Percentiles rank a stretch among this genome's conserved stretches.
Evolutionary conservation across 2,888 invertebrate species (phyloP).

Genomic region (Anorthoa munda): DNA sequence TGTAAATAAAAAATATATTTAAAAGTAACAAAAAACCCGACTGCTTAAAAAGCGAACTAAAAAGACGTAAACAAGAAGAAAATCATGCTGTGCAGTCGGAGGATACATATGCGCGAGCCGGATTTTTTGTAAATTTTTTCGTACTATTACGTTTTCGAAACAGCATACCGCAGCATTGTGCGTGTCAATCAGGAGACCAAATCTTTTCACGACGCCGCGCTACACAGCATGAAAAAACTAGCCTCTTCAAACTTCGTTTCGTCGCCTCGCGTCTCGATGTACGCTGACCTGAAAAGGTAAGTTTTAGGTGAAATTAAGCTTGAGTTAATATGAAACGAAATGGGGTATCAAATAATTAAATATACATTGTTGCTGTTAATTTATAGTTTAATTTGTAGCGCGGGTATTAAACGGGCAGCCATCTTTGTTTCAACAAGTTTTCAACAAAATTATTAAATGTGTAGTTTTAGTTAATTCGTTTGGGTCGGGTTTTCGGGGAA

Average conservation of each 20-base stretch:
- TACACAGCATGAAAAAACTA: neutral
- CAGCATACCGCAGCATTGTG: no score
- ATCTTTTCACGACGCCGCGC: neutral
- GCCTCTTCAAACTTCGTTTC: neutral
- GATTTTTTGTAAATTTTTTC: no score
- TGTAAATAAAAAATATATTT: no score
- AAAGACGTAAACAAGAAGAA: no score
- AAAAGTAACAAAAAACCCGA: no score
- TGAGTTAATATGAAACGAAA: conserved; percentile 57
- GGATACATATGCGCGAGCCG: no score
- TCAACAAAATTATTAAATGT: conserved; percentile 40
- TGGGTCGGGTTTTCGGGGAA: conserved; percentile 9
- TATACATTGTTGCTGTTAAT: conserved; percentile 62
- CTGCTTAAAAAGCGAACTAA: no score
- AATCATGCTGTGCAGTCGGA: no score
- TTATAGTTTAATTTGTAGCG: conserved; percentile 62
- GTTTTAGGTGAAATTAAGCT: conserved; percentile 43
- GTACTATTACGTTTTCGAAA: no score
- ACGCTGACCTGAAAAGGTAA: conserved; percentile 22
- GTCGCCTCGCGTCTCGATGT: neutral
- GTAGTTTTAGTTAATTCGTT: conserved; percentile 46
- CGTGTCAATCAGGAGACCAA: no score
- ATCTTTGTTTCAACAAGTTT: conserved; percentile 54
- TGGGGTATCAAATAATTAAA: conserved; percentile 64
- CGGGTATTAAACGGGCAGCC: conserved; percentile 34